Conservation (phyloP, 1,140 invertebrate genomes). For the Leptinotarsa undecemlineata region DNA sequence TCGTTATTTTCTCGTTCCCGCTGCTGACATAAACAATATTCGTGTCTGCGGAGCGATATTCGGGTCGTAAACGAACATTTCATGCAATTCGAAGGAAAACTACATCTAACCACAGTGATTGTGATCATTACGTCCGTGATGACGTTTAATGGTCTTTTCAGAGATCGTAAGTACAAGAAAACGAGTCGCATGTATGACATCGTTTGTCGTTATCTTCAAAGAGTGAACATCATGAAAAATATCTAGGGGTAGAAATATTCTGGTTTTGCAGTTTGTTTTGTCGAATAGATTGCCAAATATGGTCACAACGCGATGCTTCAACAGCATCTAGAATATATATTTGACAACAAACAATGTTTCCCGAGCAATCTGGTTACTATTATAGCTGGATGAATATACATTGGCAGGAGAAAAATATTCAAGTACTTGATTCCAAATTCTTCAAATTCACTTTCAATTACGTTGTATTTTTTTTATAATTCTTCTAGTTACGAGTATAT, state of each 20-base stretch:
- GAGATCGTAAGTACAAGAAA: background rate
- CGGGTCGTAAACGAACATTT: slow-evolving; percentile 4
- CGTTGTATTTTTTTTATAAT: no score
- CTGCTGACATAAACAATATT: background rate
- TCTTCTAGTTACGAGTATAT: no score
- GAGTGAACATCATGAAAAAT: background rate
- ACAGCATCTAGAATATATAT: no score
- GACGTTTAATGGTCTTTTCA: background rate
- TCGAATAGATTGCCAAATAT: no score
- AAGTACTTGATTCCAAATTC: no score
- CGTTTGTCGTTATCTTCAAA: slow-evolving; percentile 3
- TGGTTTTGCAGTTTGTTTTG: no score
- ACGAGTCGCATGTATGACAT: background rate
- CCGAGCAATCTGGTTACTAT: no score
- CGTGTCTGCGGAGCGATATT: background rate
- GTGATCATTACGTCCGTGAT: background rate
- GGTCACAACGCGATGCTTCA: no score
- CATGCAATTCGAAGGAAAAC: slow-evolving; percentile 3
- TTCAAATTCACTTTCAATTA: no score
- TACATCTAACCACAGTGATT: background rate
- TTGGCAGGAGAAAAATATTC: no score
- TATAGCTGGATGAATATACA: no score
- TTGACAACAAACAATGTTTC: no score
- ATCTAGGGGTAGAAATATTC: background rate
- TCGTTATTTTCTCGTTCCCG: background rate